Conservation (phyloP, 1,140 invertebrate species). For the Papilio helenus region DNA sequence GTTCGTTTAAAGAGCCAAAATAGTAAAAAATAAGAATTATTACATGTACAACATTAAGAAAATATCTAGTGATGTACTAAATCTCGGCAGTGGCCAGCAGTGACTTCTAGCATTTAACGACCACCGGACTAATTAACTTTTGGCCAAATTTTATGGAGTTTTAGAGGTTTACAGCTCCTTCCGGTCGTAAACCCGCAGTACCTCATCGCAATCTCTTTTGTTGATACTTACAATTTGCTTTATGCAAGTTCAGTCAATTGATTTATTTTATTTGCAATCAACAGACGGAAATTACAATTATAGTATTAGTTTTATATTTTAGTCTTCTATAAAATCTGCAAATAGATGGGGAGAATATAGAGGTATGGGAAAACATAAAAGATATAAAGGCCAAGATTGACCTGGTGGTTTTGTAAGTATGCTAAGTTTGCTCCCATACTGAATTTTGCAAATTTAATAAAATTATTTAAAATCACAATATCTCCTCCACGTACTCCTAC, state of each 20-base stretch:
- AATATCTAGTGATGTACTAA: not conserved
- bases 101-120: constrained; percentile 6
- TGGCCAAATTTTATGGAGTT: not conserved
- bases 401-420: too few relatives aligned
- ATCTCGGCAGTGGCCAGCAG: not conserved
- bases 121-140: constrained; percentile 3
- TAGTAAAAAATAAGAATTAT: not conserved
- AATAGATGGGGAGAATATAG: too few relatives aligned
- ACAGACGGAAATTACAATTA: too few relatives aligned
- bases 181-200: not conserved
- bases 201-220: not conserved
- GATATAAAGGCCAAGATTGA: too few relatives aligned
- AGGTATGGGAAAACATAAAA: too few relatives aligned
- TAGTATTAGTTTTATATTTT: too few relatives aligned
- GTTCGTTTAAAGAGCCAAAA: not conserved
- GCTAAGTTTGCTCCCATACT: too few relatives aligned
- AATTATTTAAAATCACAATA: too few relatives aligned
- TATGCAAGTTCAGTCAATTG: not conserved
- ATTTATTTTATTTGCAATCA: not conserved
- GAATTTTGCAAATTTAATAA: too few relatives aligned
- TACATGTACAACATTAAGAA: not conserved
- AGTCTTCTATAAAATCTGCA: too few relatives aligned
- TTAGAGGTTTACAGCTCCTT: constrained; percentile 5
- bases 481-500: too few relatives aligned
- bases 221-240: not conserved